Evolutionary conservation across 2,888 invertebrate genomes (phyloP).

Genomic region (Synergus gifuensis): DNA sequence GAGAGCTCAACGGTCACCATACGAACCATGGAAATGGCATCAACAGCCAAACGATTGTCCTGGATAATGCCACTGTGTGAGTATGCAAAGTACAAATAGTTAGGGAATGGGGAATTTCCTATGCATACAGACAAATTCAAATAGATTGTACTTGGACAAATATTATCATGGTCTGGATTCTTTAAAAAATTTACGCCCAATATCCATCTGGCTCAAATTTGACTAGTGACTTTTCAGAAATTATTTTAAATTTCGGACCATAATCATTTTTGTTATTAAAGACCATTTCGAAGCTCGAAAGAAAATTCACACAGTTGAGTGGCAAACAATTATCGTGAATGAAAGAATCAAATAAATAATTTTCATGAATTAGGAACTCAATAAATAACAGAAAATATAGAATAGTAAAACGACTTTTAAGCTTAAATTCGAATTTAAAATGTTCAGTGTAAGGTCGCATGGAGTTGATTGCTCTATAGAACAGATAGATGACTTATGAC

Average conservation of each 20-base stretch:
- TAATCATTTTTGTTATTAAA: slow-evolving; percentile 10
- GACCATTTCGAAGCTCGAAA: neutral
- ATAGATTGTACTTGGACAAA: slow-evolving; percentile 15
- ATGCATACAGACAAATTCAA: slow-evolving; percentile 35
- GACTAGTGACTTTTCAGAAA: neutral
- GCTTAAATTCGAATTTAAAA: slow-evolving; percentile 13
- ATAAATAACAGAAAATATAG: slow-evolving; percentile 1
- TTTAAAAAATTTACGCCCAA: slow-evolving; percentile 8
- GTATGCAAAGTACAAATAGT: slow-evolving; percentile 63
- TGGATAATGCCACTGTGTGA: slow-evolving; percentile 77
- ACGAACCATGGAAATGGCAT: slow-evolving; percentile 75
- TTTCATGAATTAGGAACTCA: slow-evolving; percentile 5
- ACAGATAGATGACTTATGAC: slow-evolving; percentile 26
- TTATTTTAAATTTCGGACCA: slow-evolving; percentile 3
- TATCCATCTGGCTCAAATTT: neutral
- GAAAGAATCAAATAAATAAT: slow-evolving; percentile 20
- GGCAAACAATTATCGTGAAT: slow-evolving; percentile 2
- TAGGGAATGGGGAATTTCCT: slow-evolving; percentile 49
- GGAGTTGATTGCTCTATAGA: slow-evolving; percentile 26
- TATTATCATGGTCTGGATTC: neutral
- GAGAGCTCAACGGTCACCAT: slow-evolving; percentile 75
- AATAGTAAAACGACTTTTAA: neutral
- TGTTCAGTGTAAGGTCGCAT: slow-evolving; percentile 16
- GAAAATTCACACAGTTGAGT: slow-evolving; percentile 1
- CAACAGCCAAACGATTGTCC: slow-evolving; percentile 73